Base-by-base conservation (phyloP, 2,113 vertebrate genomes). In the Felis chaus region DNA sequence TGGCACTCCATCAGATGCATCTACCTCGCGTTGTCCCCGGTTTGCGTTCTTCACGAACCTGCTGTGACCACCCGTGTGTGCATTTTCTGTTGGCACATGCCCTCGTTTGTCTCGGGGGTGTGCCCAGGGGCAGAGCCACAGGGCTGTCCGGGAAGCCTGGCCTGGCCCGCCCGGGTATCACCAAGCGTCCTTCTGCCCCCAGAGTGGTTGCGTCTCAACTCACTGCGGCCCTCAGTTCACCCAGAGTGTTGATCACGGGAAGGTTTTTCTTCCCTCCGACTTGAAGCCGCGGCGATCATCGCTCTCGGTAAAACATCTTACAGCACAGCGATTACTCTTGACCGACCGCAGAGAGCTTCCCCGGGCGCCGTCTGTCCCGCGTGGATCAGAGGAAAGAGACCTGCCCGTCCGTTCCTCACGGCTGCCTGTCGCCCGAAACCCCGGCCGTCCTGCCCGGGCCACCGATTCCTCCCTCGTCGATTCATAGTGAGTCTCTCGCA, bases 91-190 rank as follows among this genome's bases (percentile, higher is more conserved):
- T 6, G 25, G 33, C 12, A 5, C 7, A 2, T 0, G 25, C 18
- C 3, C 25, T 0, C 39, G 0, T 41, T n/a, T 41, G 89, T 57
- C 19, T 36, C 4, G 25, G 21, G n/a, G 33, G 39, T 12, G 1
- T 2, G 13, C 31, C 84, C 9, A 21, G 63, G 45, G 27, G 8
- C 36, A 29, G 10, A 41, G 50, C 13, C 23, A 1, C 45, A 25
- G 57, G 61, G 1, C 13, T 23, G 0, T 0, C 4, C 55, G 53
- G 21, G 5, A n/a, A 53, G 33, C 3, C 4, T 4, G 25, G 33
- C 14, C 12, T 11, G 13, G 27, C 55, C 41, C 23, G 39, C 55
- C 9, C 0, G 1, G 55, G 15, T 36, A 2, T n/a, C 7, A 8
- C 36, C 23, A 5, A 21, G 73, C 6, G 7, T 1, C 7, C 21